Conservation (phyloP, 1,140 invertebrate species). For the Heliconius eleuchia region DNA sequence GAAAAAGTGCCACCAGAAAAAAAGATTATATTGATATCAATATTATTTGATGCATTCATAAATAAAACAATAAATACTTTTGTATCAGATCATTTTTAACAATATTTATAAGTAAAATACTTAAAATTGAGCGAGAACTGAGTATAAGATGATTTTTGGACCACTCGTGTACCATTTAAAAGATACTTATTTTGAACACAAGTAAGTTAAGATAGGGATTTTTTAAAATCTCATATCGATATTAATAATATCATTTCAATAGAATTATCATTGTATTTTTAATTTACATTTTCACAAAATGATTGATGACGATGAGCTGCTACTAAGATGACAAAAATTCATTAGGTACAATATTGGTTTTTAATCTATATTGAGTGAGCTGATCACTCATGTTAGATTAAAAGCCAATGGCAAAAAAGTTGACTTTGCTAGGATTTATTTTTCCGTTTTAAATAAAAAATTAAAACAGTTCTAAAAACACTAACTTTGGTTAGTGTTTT, state of each 20-base stretch:
- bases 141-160: constrained; percentile 2
- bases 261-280: not conserved
- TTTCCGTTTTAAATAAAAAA: too few species aligned
- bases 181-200: not conserved
- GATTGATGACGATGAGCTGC: too few species aligned
- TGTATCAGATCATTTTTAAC: constrained; percentile 8
- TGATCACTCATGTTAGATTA: too few species aligned
- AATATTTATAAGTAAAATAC: not conserved
- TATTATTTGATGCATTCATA: not conserved
- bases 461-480: too few species aligned
- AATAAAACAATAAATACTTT: not conserved
- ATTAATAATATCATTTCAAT: not conserved
- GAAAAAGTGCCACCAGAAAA: not conserved
- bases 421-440: too few species aligned
- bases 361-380: too few species aligned
- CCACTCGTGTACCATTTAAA: constrained; percentile 3
- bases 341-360: too few species aligned
- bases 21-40: not conserved
- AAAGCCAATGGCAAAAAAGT: too few species aligned
- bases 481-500: too few species aligned
- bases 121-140: constrained; percentile 1
- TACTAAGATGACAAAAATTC: too few species aligned
- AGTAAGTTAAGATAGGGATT: not conserved
- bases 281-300: not conserved
- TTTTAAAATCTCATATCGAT: not conserved